Base-by-base conservation (phyloP, 1,140 invertebrate genomes). In the Euschistus heros region DNA sequence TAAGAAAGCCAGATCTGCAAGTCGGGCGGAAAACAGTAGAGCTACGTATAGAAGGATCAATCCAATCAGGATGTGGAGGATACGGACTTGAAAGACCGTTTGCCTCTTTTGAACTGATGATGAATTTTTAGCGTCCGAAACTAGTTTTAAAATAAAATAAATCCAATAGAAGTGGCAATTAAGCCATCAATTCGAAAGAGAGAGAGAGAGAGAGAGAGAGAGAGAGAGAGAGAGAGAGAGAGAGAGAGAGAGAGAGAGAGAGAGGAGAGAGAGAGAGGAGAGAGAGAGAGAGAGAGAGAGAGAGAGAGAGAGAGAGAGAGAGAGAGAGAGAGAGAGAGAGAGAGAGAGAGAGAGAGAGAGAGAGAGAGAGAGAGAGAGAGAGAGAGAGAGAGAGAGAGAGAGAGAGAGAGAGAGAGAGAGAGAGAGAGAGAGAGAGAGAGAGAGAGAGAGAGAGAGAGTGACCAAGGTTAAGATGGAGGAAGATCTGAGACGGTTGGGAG, bases 231-330 rank as follows among this genome's bases (percentile, higher is more conserved):
- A 44, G 42, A 44, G 42, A 17, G 42, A 44, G 42, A 44, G 50
- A 26, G 46, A 27, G 46, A 52, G 62, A 64, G 10, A 64, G 62
- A 47, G 46, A 52, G 46, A 63, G 42, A 44, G 42, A 44, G 42
- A 44, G 42, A 44, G 42, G 17, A 7, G 17, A 17, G 30, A 30
- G 55, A 50, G 24, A 17, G 30, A 30, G 33, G 22, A 65, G 42
- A 57, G 27, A 65, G 26, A 65, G 26, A 22, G 30, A 57, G 64
- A 65, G 30, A 65, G 47, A 59, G 52, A 57, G 64, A 42, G 27
- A 57, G 30, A 55, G 55, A 57, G 20, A 55, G 30, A 62, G 61
- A 62, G 61, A 62, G 37, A 62, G 37, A 42, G 61, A 62, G 27
- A 62, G 10, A 54, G 52, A 54, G 10, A 54, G 52, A 54, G 52